phyloP scores from a whole-genome alignment of 2,113 vertebrate species.

The Forbesichthys papilliferus region DNA sequence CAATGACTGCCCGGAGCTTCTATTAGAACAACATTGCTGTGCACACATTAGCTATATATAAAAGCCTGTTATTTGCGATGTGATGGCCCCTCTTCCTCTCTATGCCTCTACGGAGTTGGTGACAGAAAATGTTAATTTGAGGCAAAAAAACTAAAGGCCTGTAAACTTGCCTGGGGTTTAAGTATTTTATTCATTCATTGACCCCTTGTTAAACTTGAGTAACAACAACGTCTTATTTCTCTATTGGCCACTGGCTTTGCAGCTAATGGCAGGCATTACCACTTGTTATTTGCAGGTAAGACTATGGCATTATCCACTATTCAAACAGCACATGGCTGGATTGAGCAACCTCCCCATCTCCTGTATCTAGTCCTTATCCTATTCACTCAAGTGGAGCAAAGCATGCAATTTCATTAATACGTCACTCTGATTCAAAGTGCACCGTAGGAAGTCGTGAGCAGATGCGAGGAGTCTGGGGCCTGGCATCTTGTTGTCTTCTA shows the following conservation, averaged over 20 bases:
- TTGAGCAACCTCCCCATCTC: not conserved
- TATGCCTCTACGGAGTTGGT: conserved; percentile 15
- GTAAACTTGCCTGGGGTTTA: conserved; percentile 20
- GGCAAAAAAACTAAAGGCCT: conserved; percentile 6
- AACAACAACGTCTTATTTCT: not conserved
- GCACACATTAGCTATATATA: conserved; percentile 55
- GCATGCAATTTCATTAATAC: not conserved
- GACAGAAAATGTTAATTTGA: conserved; percentile 44
- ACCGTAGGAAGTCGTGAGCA: conserved; percentile 6
- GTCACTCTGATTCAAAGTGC: conserved; percentile 6
- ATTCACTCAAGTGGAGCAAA: no score
- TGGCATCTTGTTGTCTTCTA: conserved; percentile 47
- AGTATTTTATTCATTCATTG: conserved; percentile 18
- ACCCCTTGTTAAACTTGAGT: conserved; percentile 32
- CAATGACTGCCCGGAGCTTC: conserved; percentile 64
- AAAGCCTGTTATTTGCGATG: conserved; percentile 37
- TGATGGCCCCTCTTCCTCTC: conserved; percentile 9
- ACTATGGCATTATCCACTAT: not conserved
- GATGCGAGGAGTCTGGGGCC: conserved; percentile 22
- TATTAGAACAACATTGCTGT: conserved; percentile 59
- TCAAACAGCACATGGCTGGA: conserved; percentile 5
- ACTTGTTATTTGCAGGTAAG: not conserved
- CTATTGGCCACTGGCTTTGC: not conserved
- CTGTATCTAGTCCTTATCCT: not conserved
- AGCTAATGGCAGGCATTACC: not conserved